A percentile compares a stretch with the other conserved stretches of the same genome.
These are phyloP conservation scores for Drosophila pachea DNA, from an alignment of 1,140 invertebrate genomes.

Conservation along the genomic window DNA sequence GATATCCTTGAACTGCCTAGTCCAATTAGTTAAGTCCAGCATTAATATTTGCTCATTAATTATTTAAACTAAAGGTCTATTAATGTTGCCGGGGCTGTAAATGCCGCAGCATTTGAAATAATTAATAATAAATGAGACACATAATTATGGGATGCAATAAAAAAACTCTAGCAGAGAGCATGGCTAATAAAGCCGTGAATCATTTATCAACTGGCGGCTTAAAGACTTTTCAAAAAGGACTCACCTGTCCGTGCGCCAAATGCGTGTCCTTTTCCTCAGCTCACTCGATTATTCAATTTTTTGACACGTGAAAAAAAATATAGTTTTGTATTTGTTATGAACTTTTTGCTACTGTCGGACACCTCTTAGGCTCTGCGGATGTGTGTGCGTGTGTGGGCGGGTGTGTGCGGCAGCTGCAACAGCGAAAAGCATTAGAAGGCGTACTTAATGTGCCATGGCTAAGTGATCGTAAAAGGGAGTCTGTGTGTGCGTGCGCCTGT, in stretches of 20 bases:
- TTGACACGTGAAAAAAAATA: slow-evolving; percentile 17
- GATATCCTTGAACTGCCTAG: no score
- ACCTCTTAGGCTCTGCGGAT: slow-evolving; percentile 15
- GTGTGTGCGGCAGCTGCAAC: slow-evolving; percentile 19
- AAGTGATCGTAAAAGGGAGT: slow-evolving; percentile 67
- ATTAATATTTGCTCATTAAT: no score
- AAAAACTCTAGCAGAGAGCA: slow-evolving; percentile 5
- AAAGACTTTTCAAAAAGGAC: neutral
- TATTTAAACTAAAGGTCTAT: no score
- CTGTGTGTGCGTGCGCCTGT: slow-evolving; percentile 19
- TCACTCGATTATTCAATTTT: neutral
- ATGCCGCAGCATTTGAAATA: slow-evolving; percentile 32
- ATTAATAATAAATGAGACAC: slow-evolving; percentile 23
- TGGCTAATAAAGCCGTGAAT: slow-evolving; percentile 1
- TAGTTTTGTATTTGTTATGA: slow-evolving; percentile 10
- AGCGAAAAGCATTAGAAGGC: slow-evolving; percentile 51
- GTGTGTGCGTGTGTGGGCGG: slow-evolving; percentile 32
- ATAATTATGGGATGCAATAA: no score
- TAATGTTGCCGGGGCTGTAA: neutral
- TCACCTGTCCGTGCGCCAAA: slow-evolving; percentile 17
- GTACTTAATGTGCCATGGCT: slow-evolving; percentile 64
- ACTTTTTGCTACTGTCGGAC: slow-evolving; percentile 7
- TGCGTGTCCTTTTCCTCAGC: no score
- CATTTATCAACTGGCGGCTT: neutral
- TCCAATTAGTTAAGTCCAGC: no score